Evolutionary conservation across 2,797 vertebrate genomes (phyloP).

Genomic region (Cynodonichthys magdalenae): DNA sequence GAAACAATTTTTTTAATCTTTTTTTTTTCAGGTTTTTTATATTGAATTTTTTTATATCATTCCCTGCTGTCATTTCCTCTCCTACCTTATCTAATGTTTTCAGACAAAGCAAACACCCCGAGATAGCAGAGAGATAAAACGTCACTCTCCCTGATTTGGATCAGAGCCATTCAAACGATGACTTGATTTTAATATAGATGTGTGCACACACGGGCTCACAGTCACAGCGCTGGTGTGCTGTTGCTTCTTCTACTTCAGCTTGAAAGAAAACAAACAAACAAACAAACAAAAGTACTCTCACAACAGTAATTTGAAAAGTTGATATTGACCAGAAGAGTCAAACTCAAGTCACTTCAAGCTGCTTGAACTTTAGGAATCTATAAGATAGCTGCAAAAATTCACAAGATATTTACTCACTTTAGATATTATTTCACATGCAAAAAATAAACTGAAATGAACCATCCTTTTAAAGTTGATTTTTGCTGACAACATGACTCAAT

Average conservation of each 20-base stretch:
- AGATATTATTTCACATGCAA: slow-evolving; percentile 32
- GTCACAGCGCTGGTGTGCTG: slow-evolving; percentile 36
- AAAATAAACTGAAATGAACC: too few species aligned
- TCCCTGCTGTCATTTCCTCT: slow-evolving; percentile 72
- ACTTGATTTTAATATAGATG: slow-evolving; percentile 85
- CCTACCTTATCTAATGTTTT: slow-evolving; percentile 61
- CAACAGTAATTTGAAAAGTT: slow-evolving; percentile 22
- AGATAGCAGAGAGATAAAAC: slow-evolving; percentile 68
- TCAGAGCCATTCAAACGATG: slow-evolving; percentile 59
- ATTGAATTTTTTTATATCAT: slow-evolving; percentile 54
- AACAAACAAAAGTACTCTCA: slow-evolving; percentile 3
- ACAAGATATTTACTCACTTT: too few species aligned
- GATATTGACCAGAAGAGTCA: slow-evolving; percentile 2
- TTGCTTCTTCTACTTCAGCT: background rate
- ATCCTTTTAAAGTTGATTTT: too few species aligned
- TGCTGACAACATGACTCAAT: too few species aligned
- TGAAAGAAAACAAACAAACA: slow-evolving; percentile 21
- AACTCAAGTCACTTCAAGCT: background rate
- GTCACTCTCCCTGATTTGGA: slow-evolving; percentile 67
- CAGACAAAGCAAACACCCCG: slow-evolving; percentile 68
- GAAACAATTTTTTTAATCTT: slow-evolving; percentile 9
- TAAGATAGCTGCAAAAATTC: too few species aligned
- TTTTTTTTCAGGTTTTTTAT: slow-evolving; percentile 32
- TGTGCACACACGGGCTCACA: slow-evolving; percentile 40
- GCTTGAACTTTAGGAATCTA: background rate